Percentiles rank a stretch among this genome's conserved stretches.
Conservation (phyloP, 1,140 invertebrate genomes). For the Chrysomallon squamiferum region DNA sequence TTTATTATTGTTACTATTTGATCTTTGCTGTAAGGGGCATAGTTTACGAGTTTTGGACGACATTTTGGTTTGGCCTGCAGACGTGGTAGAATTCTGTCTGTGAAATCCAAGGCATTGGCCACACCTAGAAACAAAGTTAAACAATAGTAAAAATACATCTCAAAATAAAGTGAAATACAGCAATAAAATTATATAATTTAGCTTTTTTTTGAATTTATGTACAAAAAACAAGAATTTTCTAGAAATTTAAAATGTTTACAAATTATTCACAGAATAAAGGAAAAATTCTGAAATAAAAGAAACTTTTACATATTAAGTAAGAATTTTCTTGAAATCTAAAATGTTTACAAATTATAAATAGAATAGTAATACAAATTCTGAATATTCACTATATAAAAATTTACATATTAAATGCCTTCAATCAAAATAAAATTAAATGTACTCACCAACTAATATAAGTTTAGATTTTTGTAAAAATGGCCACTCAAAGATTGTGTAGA, state of each 20-base stretch:
- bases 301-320: too few relatives aligned
- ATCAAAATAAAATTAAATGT: neutral
- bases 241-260: too few relatives aligned
- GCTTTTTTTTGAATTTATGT: too few relatives aligned
- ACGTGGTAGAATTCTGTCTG: constrained; percentile 86
- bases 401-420: too few relatives aligned
- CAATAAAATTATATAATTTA: neutral
- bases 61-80: constrained; percentile 71
- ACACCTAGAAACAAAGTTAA: constrained; percentile 66
- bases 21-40: constrained; percentile 88
- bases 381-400: too few relatives aligned
- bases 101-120: constrained; percentile 95
- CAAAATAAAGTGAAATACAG: neutral
- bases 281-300: too few relatives aligned
- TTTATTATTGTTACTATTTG: constrained; percentile 89
- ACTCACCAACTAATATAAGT: constrained; percentile 81
- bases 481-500: constrained; percentile 96
- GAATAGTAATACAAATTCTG: too few relatives aligned
- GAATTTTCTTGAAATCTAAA: too few relatives aligned
- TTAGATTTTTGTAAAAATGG: constrained; percentile 74
- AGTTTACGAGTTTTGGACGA: constrained; percentile 77
- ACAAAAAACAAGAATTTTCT: too few relatives aligned
- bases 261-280: too few relatives aligned
- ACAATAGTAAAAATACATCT: constrained; percentile 6
- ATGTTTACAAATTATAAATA: too few relatives aligned